These are phyloP conservation scores for Aphis gossypii DNA, from an alignment of 1,140 invertebrate species.

Conservation along the genomic window DNA sequence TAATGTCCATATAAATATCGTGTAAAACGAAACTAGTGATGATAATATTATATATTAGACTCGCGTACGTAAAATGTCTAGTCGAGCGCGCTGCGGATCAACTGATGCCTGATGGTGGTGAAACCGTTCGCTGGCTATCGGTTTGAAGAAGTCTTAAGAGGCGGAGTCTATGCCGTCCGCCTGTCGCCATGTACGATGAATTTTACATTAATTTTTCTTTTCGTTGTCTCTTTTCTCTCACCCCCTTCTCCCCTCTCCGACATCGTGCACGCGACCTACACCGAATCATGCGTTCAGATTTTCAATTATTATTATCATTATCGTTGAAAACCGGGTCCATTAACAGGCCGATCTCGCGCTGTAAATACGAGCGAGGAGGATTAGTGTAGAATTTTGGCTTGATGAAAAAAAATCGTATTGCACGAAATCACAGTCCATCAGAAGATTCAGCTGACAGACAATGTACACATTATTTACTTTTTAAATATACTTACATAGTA, in stretches of 20 bases:
- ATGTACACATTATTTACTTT: background rate
- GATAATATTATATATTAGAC: background rate
- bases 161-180: constrained; percentile 37
- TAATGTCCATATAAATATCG: background rate
- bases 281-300: background rate
- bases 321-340: constrained; percentile 41
- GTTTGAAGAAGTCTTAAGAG: constrained; percentile 55
- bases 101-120: constrained; percentile 49
- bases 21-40: background rate
- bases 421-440: constrained; percentile 30
- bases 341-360: constrained; percentile 21
- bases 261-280: background rate
- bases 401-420: constrained; percentile 41
- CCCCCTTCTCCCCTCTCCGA: background rate
- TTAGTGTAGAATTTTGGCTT: constrained; percentile 21
- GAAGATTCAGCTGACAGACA: background rate
- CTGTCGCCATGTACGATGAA: constrained; percentile 37
- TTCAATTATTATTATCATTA: constrained; percentile 12
- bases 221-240: background rate
- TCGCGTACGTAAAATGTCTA: constrained; percentile 10
- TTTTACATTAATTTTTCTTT: constrained; percentile 34
- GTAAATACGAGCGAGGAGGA: background rate
- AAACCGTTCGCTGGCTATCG: constrained; percentile 27
- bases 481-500: background rate
- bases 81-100: constrained; percentile 39